A percentile compares a stretch with the other conserved stretches of the same genome.
Evolutionary conservation across 1,140 invertebrate species (phyloP).

Genomic region (Trissolcus basalis): DNA sequence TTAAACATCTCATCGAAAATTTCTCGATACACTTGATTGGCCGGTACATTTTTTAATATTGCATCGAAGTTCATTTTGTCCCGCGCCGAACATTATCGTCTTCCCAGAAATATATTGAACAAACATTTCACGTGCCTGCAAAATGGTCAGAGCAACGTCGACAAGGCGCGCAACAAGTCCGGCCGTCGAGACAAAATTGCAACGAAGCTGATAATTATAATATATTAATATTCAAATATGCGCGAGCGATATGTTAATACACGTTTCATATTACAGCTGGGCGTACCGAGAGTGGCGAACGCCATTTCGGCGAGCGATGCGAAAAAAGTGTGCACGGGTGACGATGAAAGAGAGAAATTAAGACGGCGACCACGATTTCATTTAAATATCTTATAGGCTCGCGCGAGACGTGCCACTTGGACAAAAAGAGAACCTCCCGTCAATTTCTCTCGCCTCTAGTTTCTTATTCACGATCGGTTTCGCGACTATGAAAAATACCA

Average conservation of each 20-base stretch:
- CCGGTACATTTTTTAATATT: neutral
- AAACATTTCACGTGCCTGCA: slow-evolving; percentile 46
- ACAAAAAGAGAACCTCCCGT: slow-evolving; percentile 33
- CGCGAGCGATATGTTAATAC: slow-evolving; percentile 51
- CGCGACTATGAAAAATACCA: slow-evolving; percentile 41
- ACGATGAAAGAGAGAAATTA: slow-evolving; percentile 50
- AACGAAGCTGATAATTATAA: slow-evolving; percentile 57
- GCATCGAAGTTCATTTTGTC: neutral
- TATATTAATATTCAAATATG: slow-evolving; percentile 61
- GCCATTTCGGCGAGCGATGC: slow-evolving; percentile 26
- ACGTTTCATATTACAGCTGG: slow-evolving; percentile 50
- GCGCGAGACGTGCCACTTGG: slow-evolving; percentile 39
- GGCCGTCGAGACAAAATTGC: slow-evolving; percentile 35
- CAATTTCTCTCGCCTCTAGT: slow-evolving; percentile 29
- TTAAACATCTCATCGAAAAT: too few species aligned
- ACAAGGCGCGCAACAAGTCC: slow-evolving; percentile 29
- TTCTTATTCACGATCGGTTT: slow-evolving; percentile 34
- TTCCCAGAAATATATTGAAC: slow-evolving; percentile 42
- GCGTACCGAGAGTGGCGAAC: slow-evolving; percentile 43
- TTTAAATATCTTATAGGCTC: slow-evolving; percentile 60
- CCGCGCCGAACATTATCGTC: slow-evolving; percentile 13
- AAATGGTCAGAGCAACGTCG: slow-evolving; percentile 31
- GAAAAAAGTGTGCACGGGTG: slow-evolving; percentile 11
- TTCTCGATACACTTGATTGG: too few species aligned
- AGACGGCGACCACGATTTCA: slow-evolving; percentile 52